phyloP scores from a whole-genome alignment of 2,113 vertebrate species.

The Martes martes region DNA sequence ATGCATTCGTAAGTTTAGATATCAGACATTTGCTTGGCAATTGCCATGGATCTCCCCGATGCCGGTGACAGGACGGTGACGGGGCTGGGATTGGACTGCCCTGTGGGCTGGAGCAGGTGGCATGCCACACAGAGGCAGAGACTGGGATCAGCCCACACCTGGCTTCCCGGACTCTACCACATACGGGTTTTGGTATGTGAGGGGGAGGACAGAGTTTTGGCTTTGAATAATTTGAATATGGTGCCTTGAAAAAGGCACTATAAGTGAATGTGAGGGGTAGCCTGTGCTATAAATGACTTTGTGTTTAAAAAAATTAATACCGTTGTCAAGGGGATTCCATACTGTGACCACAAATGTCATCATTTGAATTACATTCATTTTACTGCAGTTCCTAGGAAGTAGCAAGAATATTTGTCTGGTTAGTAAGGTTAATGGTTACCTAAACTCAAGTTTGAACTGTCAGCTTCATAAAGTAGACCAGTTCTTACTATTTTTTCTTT shows the following conservation, averaged over 20 bases:
- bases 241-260: not conserved
- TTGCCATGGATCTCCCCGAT: not conserved
- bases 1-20: not conserved
- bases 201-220: not conserved
- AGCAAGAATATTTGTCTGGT: not conserved
- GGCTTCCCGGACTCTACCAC: fast-evolving
- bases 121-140: not conserved
- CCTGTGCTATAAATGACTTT: not conserved
- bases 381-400: not conserved
- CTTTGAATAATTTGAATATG: not conserved
- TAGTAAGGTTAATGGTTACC: not conserved
- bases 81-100: not conserved
- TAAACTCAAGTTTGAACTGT: not conserved
- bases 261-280: not conserved
- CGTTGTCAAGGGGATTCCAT: not conserved
- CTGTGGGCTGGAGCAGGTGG: fast-evolving
- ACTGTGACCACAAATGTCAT: not conserved
- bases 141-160: not conserved
- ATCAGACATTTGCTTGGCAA: not conserved
- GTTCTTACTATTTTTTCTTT: not conserved
- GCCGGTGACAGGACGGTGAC: not conserved
- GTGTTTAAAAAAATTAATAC: not conserved
- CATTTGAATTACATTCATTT: constrained; percentile 7
- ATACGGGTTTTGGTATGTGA: not conserved
- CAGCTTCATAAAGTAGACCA: not conserved